Base-by-base conservation (phyloP, 2,797 vertebrate genomes). In the Sebastes goodei region DNA sequence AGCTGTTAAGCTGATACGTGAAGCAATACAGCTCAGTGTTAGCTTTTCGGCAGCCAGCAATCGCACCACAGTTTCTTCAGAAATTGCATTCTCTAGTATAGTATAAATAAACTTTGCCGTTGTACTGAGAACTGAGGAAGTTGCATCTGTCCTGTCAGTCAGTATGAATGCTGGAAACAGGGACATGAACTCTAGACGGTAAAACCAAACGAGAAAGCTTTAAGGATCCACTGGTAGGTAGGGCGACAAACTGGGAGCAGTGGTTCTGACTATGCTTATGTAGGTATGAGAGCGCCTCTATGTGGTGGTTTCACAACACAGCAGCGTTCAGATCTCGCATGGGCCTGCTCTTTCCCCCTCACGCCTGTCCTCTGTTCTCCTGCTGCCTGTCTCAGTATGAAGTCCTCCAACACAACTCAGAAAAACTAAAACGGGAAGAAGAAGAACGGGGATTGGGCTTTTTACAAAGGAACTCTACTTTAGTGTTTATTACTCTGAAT, bases 401-500 rank as follows among this genome's bases (percentile, higher is more conserved):
- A 87, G 65, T 76, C 80, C 79, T 87, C 74, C 74, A 88, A 89
- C 74, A 74, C 61, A 94, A 84, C 74, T 88, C 86, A 65, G 75
- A 92, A 73, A 67, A 80, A 74, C 30, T 68, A 82, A 81, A 87
- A 87, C 81, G 65, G 65, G 68, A 62, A 71, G 57, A 74, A 67
- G 49, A 68, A 71, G 76, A 71, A 46, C 35, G 88, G 30, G 42
- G 76, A 27, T 60, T 67, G 88, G 8, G 2, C 25, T 7, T 92
- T 93, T 95, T 92, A 90, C 89, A 92, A 85, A 91, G 86, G 75
- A 86, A 79, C 74, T 87, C 72, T 85, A 82, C 63, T 90, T 82
- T 83, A 59, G 86, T 93, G 91, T 95, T 91, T 91, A 86, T 94
- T 94, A 87, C 78, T 82, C 82, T 81, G 88, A 85, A 79, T 74